A percentile compares a stretch with the other conserved stretches of the same genome.
Conservation (phyloP, 2,797 vertebrate species). For the Garrulus glandarius region DNA sequence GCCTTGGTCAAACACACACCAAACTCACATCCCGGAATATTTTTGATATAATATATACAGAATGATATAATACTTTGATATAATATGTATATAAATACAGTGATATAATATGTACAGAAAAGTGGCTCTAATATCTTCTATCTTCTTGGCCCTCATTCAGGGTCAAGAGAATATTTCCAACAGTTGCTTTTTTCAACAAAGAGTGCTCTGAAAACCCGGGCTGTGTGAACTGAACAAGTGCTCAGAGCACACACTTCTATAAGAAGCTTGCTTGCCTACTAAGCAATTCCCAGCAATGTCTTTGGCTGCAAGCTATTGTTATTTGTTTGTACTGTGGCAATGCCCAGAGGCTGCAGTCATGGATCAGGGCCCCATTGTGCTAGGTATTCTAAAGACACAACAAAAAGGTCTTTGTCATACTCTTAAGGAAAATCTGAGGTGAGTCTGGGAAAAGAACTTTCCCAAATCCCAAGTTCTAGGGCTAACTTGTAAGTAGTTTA, state of each 20-base stretch:
- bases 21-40: background rate
- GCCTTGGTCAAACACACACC: background rate
- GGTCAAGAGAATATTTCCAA: constrained; percentile 46
- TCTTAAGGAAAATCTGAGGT: constrained; percentile 40
- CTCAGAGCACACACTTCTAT: constrained; percentile 40
- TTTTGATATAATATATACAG: no score
- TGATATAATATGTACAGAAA: background rate
- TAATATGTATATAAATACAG: background rate
- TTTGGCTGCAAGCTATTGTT: constrained; percentile 58
- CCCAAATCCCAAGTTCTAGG: background rate
- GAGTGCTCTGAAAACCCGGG: constrained; percentile 9
- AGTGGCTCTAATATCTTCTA: background rate
- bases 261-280: constrained; percentile 61
- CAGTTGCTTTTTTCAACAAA: constrained; percentile 40
- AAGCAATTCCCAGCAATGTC: constrained; percentile 53
- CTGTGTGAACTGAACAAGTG: constrained; percentile 45
- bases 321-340: constrained; percentile 48
- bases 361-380: constrained; percentile 45
- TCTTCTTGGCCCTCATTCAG: constrained; percentile 10
- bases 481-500: constrained; percentile 10
- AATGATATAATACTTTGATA: background rate
- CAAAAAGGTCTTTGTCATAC: constrained; percentile 57
- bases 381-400: constrained; percentile 45
- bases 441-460: constrained; percentile 33
- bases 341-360: constrained; percentile 47